Base-by-base conservation (phyloP, 2,113 vertebrate genomes). In the Myrmecophaga tridactyla region DNA sequence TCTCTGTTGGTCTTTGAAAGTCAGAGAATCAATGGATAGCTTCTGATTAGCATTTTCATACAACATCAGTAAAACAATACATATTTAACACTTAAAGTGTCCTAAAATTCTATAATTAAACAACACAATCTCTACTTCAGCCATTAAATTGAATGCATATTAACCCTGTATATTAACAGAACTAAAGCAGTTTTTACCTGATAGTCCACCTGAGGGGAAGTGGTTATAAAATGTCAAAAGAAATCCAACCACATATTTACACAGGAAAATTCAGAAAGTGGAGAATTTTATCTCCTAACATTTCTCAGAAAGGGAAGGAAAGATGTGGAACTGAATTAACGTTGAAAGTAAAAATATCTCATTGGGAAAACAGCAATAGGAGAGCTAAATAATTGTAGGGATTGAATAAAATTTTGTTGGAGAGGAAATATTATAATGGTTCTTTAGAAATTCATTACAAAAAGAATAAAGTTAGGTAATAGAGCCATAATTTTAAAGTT, bases 81-180 rank as follows among this genome's bases (percentile, higher is more conserved):
- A 75, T 2, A 13, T 36, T 88, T 83, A 92, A 18, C 73, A 20
- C 29, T 80, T 34, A 67, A 27, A 93, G 6, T 39, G 11, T 39
- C 89, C 83, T 88, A 92, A 89, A 90, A 65, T 76, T 86, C 48
- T 81, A 90, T 60, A 63, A 31, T 43, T 73, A 81, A 94, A 91
- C 76, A 78, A 72, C 34, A 81, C 4, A 81, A 31, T 72, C 43
- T 77, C 31, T 77, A 86, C 31, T 36, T 77, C 3, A 82, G 43
- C 46, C 63, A 73, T 12, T 60, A 36, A 92, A 92, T 89, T 92
- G 39, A 92, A 93, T 58, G 21, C 60, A 90, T 43, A 77, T 43
- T 96, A 56, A 86, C 76, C 27, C 53, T 82, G 78, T 41, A 78
- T 21, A 86, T 29, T 56, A 70, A 82, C 2, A 77, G 48, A 14